Evolutionary conservation across 2,797 vertebrate genomes (phyloP).

Genomic region (Micropoecilia bifurca): DNA sequence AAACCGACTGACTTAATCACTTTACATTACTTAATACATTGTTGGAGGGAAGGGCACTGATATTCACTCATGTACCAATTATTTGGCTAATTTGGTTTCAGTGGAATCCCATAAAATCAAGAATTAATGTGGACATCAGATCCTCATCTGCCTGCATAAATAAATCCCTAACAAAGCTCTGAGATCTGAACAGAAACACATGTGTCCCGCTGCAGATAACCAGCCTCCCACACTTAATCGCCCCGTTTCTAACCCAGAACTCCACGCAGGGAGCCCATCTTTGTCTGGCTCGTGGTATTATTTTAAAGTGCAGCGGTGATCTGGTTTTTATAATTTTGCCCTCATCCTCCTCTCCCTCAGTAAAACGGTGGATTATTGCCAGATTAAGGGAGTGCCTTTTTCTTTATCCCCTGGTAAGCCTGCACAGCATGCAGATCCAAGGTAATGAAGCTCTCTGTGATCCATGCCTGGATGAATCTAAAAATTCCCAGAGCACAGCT

Average conservation of each 20-base stretch:
- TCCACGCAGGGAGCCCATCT: slow-evolving; percentile 28
- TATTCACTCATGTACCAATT: background rate
- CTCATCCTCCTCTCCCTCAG: slow-evolving; percentile 68
- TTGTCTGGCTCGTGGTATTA: slow-evolving; percentile 40
- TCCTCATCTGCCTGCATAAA: background rate
- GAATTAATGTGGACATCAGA: background rate
- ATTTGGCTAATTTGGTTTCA: background rate
- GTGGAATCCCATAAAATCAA: background rate
- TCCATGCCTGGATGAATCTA: slow-evolving; percentile 70
- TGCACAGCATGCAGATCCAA: slow-evolving; percentile 78
- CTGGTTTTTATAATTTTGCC: slow-evolving; percentile 74
- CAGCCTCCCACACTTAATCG: slow-evolving; percentile 20
- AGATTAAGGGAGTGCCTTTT: slow-evolving; percentile 85
- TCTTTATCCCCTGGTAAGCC: slow-evolving; percentile 82
- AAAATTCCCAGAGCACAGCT: slow-evolving; percentile 72
- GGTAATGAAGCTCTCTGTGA: slow-evolving; percentile 80
- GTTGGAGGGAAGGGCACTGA: background rate
- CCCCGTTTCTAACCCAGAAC: slow-evolving; percentile 36
- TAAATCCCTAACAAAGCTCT: background rate
- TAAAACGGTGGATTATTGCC: slow-evolving; percentile 85
- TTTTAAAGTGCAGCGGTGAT: slow-evolving; percentile 62
- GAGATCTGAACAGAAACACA: slow-evolving; percentile 9
- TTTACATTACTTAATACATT: background rate
- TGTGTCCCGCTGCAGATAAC: slow-evolving; percentile 5
- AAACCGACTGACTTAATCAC: background rate